Evolutionary conservation across 2,113 vertebrate species (phyloP).

Genomic region (zebrafish (Danio rerio)): GRCz12tu NC_133193.1:52558001-52558500

Average conservation of each 20-base stretch:
- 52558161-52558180: slow-evolving; percentile 3
- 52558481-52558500: too few species aligned
- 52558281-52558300: too few species aligned
- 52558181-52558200: not conserved
- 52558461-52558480: too few species aligned
- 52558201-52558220: not conserved
- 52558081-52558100: not conserved
- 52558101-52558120: not conserved
- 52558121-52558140: too few species aligned
- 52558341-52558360: too few species aligned
- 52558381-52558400: not conserved
- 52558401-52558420: too few species aligned
- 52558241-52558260: not conserved
- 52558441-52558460: too few species aligned
- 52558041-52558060: not conserved
- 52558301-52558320: not conserved
- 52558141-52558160: not conserved
- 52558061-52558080: not conserved
- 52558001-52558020: slow-evolving; percentile 52
- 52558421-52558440: too few species aligned
- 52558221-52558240: not conserved
- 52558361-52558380: too few species aligned
- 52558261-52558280: too few species aligned
- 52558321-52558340: too few species aligned
- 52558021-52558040: slow-evolving; percentile 29